Evolutionary conservation across 2,113 vertebrate species (phyloP), one percentile per base, ranked within the genome.

Genomic region (Mormoops blainvillei): DNA sequence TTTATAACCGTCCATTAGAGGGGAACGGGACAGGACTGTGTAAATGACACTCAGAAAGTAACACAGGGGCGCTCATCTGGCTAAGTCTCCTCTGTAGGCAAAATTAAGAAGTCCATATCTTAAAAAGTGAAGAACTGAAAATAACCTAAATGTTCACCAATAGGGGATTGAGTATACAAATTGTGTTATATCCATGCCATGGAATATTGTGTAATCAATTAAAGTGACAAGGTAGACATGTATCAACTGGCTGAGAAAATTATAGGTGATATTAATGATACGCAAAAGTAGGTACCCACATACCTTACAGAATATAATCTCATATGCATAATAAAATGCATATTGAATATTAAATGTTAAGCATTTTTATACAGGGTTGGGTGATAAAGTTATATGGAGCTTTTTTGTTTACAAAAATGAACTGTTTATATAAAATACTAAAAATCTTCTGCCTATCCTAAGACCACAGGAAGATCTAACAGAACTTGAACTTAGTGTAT

Each of bases 1-100:
- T 96, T 98, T 95, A 96, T 95, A 96, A 97, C 65, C 50, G 95
- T 90, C 70, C 84, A 81, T 95, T 97, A 94, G 84, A 68, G 58
- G 24, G 38, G 43, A 87, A 26, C 14, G 65, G 22, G 52, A 71
- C 19, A 84, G 88, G 93, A 38, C 50, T 91, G 28, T 91, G 87
- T 93, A 84, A 94, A 67, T 89, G 56, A 68, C 20, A 76, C 67
- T 93, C 76, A 78, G 16, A 65, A 94, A 93, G 52, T 65, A 80
- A 94, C 22, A 56, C 9, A 73, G 36, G 28, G 36, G 33, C 63
- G 94, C 38, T 41, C 38, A 76, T 43, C 20, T 45, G 91, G 36
- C 19, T n/a, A 83, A 80, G 38, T 31, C n/a, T 84, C 24, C 48
- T 89, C 95, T 92, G 81, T 41, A 85, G 65, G 22, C 54, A 91